phyloP scores from a whole-genome alignment of 2,797 vertebrate genomes.

The Apogon talboti region DNA sequence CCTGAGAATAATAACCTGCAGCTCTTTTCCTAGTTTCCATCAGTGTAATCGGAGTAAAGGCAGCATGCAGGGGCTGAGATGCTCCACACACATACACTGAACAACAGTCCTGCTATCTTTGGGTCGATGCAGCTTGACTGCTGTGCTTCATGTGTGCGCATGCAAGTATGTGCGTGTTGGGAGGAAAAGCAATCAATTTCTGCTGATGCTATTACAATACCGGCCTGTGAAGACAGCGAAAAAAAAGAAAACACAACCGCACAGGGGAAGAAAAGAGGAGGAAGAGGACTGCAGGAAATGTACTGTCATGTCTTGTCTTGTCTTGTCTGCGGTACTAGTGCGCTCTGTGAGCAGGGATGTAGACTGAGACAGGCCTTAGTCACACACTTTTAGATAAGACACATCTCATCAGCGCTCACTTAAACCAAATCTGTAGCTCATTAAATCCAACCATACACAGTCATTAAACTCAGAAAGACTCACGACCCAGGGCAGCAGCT shows the following conservation, averaged over 20 bases:
- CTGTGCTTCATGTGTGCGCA: conserved; percentile 23
- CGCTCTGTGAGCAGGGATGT: conserved; percentile 9
- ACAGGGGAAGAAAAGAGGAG: conserved; percentile 35
- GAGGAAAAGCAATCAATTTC: conserved; percentile 59
- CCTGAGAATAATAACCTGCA: conserved; percentile 45
- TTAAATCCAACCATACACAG: conserved; percentile 20
- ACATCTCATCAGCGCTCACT: conserved; percentile 30
- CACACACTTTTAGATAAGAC: conserved; percentile 28
- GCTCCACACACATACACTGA: conserved; percentile 22
- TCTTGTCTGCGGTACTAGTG: conserved; percentile 41
- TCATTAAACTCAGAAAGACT: conserved; percentile 19
- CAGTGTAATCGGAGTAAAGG: conserved; percentile 47
- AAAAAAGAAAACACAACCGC: conserved; percentile 5
- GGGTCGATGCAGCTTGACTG: conserved; percentile 44
- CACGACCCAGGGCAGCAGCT: not conserved
- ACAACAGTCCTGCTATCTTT: conserved; percentile 12
- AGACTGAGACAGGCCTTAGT: conserved; percentile 11
- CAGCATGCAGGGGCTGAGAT: too few species aligned
- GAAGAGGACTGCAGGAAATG: conserved; percentile 49
- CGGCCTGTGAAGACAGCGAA: conserved; percentile 24
- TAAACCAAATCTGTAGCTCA: conserved; percentile 18
- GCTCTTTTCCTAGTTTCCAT: conserved; percentile 41
- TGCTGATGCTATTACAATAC: conserved; percentile 62
- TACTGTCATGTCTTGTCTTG: conserved; percentile 52
- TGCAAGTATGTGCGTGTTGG: conserved; percentile 21